Percentiles rank a stretch among this genome's conserved stretches.
phyloP scores from a whole-genome alignment of 2,797 vertebrate genomes.

The Aldrovandia affinis region DNA sequence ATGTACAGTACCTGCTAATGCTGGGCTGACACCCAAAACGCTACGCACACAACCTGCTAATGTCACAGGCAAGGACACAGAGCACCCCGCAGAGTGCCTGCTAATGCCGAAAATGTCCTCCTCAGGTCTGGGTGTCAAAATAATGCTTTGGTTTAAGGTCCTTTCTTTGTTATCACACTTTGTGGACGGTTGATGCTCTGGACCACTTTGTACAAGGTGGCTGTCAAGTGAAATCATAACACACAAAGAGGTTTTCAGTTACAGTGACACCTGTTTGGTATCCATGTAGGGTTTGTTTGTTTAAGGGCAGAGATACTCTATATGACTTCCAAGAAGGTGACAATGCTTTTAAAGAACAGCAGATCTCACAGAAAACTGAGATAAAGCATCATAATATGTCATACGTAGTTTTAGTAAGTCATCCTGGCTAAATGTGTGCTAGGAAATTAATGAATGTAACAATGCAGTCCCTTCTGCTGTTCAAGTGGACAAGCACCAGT shows the following conservation, averaged over 20 bases:
- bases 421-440: background rate
- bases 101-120: slow-evolving; percentile 10
- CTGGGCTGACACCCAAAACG: slow-evolving; percentile 17
- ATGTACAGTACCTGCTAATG: slow-evolving; percentile 12
- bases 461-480: background rate
- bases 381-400: background rate
- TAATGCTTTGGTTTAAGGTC: background rate
- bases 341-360: background rate
- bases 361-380: background rate
- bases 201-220: background rate
- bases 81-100: slow-evolving; percentile 5
- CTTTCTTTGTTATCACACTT: background rate
- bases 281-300: background rate
- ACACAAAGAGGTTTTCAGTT: background rate
- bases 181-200: background rate
- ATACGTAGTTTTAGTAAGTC: background rate
- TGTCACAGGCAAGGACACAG: slow-evolving; percentile 11
- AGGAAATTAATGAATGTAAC: background rate
- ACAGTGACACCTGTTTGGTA: background rate
- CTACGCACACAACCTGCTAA: background rate
- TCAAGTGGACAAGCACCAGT: background rate
- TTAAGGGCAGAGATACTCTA: background rate
- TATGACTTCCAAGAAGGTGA: slow-evolving; percentile 9
- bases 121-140: background rate
- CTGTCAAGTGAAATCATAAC: background rate